These are phyloP conservation scores for Yponomeuta sedellus DNA, from an alignment of 2,888 invertebrate species.

Conservation along the genomic window DNA sequence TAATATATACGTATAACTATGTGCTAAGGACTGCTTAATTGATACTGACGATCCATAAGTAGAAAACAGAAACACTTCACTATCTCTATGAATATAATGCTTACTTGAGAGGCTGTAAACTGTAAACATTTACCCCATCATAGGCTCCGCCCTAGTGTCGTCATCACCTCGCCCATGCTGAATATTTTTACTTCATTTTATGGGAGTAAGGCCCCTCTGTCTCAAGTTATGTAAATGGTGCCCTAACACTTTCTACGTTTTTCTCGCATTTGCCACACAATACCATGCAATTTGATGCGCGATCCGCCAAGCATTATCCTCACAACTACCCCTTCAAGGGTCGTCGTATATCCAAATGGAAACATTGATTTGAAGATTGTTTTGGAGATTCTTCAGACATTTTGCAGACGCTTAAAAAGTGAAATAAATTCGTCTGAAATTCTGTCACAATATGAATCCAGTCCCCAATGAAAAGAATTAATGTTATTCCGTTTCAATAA, in stretches of 20 bases:
- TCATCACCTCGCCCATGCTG: constrained; percentile 65
- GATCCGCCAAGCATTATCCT: constrained; percentile 54
- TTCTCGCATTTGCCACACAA: constrained; percentile 71
- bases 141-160: constrained; percentile 63
- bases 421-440: neutral
- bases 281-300: constrained; percentile 68
- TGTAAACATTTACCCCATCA: constrained; percentile 70
- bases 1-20: no score
- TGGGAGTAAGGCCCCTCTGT: constrained; percentile 57
- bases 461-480: neutral
- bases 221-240: constrained; percentile 73
- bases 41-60: neutral
- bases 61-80: neutral
- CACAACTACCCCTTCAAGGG: constrained; percentile 45
- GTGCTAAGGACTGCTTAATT: constrained; percentile 11
- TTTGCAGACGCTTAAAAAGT: neutral
- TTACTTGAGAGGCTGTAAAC: constrained; percentile 59
- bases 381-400: constrained; percentile 33
- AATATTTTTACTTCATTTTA: constrained; percentile 66
- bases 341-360: constrained; percentile 49
- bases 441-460: neutral
- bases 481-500: neutral
- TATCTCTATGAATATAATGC: constrained; percentile 59
- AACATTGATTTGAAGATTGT: constrained; percentile 56
- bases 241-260: constrained; percentile 72